A percentile compares a stretch with the other conserved stretches of the same genome.
phyloP scores from a whole-genome alignment of 2,888 invertebrate genomes.

The Eulithis testata region DNA sequence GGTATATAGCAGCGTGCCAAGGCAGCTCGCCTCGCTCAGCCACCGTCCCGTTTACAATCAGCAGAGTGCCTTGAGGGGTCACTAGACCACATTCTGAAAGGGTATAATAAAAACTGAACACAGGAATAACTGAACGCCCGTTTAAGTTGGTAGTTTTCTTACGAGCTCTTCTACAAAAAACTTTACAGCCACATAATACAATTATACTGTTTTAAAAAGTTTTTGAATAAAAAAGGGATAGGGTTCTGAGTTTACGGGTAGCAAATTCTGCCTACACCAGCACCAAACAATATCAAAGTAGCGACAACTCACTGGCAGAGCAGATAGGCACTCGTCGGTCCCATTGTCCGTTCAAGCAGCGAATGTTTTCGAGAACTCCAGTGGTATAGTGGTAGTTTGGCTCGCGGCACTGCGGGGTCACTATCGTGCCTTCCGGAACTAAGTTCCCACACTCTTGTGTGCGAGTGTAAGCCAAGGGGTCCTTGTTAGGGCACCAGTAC shows the following conservation, averaged over 20 bases:
- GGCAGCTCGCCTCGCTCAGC: slow-evolving; percentile 55
- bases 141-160: too few species aligned
- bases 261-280: too few species aligned
- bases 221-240: too few species aligned
- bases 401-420: slow-evolving; percentile 25
- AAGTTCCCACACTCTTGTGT: slow-evolving; percentile 27
- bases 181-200: too few species aligned
- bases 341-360: slow-evolving; percentile 32
- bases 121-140: too few species aligned
- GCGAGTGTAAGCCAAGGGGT: slow-evolving; percentile 8
- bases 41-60: slow-evolving; percentile 8
- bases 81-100: slow-evolving; percentile 6
- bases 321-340: slow-evolving; percentile 22
- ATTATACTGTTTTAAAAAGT: too few species aligned
- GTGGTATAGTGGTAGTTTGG: slow-evolving; percentile 30
- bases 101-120: not conserved
- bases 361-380: slow-evolving; percentile 28
- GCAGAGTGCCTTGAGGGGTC: not conserved
- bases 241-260: too few species aligned
- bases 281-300: too few species aligned
- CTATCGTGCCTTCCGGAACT: slow-evolving; percentile 27
- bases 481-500: slow-evolving; percentile 28
- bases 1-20: slow-evolving; percentile 82
- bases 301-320: slow-evolving; percentile 8
- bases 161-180: too few species aligned